Evolutionary conservation across 2,888 invertebrate species (phyloP), one percentile per base, ranked within the genome.

Genomic region (Plutella xylostella): DNA sequence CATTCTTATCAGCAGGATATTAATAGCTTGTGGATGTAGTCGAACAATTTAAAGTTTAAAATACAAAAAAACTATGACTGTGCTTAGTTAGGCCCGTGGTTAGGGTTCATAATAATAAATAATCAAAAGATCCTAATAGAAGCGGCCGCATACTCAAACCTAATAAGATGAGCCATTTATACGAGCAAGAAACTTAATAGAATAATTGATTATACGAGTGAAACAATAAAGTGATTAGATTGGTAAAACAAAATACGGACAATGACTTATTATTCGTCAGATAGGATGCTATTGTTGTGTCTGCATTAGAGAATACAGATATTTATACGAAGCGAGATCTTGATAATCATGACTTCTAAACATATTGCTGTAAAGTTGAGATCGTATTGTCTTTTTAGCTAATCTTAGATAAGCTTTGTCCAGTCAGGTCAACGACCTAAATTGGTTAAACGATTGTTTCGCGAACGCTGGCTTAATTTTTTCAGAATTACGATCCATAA

Each of bases 171-270:
- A 67, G 75, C 68, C 74, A 65, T 73, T 73, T 74, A 74, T 75
- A 70, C 65, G n/a, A n/a, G n/a, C n/a, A n/a, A n/a, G 73, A 72
- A 76, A 79, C 67, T 67, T 76, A 80, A 82, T 76, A 74, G 77
- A 79, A 71, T 82, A 82, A 83, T 82, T 83, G 82, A 82, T 83
- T 83, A 77, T 71, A 72, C 68, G 68, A 75, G 65, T 66, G 66
- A 73, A 82, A 82, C 82, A 83, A 83, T 82, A 75, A 78, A 82
- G 77, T 80, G 80, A 82, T 82, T 83, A 83, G 79, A 77, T 72
- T 60, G n/a, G n/a, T n/a, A n/a, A n/a, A 68, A 83, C 76, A 78
- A 79, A 80, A 82, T 75, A 72, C 71, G 75, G 79, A 82, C 82
- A 82, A 82, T 79, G 80, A 82, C 65, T 76, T 80, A 82, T 83